Percentiles rank a stretch among this genome's conserved stretches.
These are phyloP conservation scores for Euglossa dilemma DNA, from an alignment of 1,140 invertebrate species.

Conservation along the genomic window DNA sequence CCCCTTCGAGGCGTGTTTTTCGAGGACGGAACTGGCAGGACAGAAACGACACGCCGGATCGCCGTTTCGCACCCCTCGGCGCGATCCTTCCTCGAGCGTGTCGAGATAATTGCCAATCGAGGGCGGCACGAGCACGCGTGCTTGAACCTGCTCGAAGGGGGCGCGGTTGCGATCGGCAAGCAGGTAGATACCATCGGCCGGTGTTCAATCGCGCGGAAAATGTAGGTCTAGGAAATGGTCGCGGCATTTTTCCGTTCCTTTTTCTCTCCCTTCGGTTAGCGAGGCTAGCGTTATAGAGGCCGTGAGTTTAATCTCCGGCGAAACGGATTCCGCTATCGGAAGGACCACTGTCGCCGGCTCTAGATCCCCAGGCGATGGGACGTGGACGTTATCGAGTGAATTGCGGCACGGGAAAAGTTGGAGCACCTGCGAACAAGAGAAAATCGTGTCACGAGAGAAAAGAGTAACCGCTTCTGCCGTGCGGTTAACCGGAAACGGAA, in stretches of 20 bases:
- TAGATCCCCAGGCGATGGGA: constrained; percentile 11
- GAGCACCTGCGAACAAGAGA: constrained; percentile 52
- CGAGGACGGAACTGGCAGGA: constrained; percentile 23
- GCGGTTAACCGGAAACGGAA: constrained; percentile 69
- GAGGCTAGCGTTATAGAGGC: background rate
- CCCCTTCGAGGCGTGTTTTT: constrained; percentile 42
- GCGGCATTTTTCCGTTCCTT: background rate
- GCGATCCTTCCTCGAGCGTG: constrained; percentile 40
- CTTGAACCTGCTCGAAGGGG: constrained; percentile 42
- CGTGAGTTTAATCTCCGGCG: background rate
- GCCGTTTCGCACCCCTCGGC: constrained; percentile 24
- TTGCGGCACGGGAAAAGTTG: constrained; percentile 32
- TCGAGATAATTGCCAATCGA: constrained; percentile 54
- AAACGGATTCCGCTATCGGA: constrained; percentile 12
- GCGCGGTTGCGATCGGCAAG: constrained; percentile 36
- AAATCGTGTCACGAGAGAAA: constrained; percentile 58
- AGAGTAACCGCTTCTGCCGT: constrained; percentile 61
- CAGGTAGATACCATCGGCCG: constrained; percentile 36
- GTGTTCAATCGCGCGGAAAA: constrained; percentile 24
- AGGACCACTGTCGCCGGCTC: background rate
- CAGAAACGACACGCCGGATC: constrained; percentile 10
- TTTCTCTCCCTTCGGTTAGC: background rate
- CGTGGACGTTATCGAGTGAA: constrained; percentile 22
- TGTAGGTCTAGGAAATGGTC: constrained; percentile 16
- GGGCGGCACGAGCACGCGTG: constrained; percentile 10